phyloP scores from a whole-genome alignment of 2,113 vertebrate genomes.

The Thoracochromis brauschi region DNA sequence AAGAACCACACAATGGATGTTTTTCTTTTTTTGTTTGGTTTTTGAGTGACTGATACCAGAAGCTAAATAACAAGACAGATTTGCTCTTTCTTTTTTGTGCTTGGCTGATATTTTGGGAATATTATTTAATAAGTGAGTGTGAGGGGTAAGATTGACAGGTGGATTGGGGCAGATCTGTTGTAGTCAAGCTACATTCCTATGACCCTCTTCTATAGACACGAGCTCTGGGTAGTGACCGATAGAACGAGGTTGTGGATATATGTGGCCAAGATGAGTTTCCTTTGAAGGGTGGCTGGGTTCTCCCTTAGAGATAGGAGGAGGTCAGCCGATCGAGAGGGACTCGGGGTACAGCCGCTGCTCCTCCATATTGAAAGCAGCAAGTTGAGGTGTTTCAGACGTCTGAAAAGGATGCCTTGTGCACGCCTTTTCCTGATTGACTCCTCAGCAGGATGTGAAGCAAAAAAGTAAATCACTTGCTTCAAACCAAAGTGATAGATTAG shows the following conservation, averaged over 20 bases:
- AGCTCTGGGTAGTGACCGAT: not conserved
- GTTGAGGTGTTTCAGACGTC: not conserved
- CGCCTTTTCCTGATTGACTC: not conserved
- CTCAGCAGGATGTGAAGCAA: not conserved
- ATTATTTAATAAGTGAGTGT: not conserved
- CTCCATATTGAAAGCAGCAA: not conserved
- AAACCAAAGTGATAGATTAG: not conserved
- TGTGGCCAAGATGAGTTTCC: not conserved
- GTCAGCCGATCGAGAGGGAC: not conserved
- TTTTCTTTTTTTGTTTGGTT: not conserved
- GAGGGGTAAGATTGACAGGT: not conserved
- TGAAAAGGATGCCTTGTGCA: not conserved
- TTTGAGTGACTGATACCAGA: not conserved
- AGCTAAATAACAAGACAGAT: not conserved
- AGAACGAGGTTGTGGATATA: not conserved
- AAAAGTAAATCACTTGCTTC: not conserved
- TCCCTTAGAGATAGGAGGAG: not conserved
- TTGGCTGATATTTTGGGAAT: not conserved
- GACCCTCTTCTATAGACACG: not conserved
- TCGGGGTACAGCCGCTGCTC: rapidly evolving
- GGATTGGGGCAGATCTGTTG: not conserved
- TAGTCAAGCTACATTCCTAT: not conserved
- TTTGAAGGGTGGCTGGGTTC: not conserved
- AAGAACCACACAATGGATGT: not conserved
- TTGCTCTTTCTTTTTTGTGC: not conserved